Evolutionary conservation across 92 coral and sea anemone species (phyloP).

Genomic region (Zoanthus gigantus): DNA sequence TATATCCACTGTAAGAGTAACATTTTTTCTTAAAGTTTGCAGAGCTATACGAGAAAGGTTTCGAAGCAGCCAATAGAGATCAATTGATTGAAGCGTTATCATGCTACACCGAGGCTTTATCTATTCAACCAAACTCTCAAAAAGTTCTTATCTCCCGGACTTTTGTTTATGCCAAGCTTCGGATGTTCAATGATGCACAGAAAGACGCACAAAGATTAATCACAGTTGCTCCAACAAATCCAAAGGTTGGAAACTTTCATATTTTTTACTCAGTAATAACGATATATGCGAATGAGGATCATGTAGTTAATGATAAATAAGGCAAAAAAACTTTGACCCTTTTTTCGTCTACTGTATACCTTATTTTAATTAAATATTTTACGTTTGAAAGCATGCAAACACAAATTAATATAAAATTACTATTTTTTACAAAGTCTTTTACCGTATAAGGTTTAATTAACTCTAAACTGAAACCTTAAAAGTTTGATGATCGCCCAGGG

Average conservation of each 20-base stretch:
- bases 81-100: conserved; percentile 78
- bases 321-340: no score
- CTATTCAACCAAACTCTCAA: conserved; percentile 64
- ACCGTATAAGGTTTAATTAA: no score
- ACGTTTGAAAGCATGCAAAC: no score
- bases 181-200: conserved; percentile 84
- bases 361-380: no score
- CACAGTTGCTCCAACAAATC: conserved; percentile 64
- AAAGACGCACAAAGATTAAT: conserved; percentile 87
- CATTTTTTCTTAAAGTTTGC: conserved; percentile 59
- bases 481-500: no score
- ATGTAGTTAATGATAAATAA: no score
- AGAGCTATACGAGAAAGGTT: conserved; percentile 68
- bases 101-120: conserved; percentile 76
- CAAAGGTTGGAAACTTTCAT: conserved; percentile 62
- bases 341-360: no score
- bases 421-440: no score
- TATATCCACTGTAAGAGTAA: background rate
- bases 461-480: no score
- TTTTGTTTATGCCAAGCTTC: conserved; percentile 79
- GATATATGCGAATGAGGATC: no score
- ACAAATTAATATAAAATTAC: no score
- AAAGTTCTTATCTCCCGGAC: conserved; percentile 81
- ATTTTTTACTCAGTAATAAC: background rate
- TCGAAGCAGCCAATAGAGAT: conserved; percentile 69